A percentile compares a stretch with the other conserved stretches of the same genome.
Conservation (phyloP, 1,140 invertebrate species). For the Lanistes nyassanus region DNA sequence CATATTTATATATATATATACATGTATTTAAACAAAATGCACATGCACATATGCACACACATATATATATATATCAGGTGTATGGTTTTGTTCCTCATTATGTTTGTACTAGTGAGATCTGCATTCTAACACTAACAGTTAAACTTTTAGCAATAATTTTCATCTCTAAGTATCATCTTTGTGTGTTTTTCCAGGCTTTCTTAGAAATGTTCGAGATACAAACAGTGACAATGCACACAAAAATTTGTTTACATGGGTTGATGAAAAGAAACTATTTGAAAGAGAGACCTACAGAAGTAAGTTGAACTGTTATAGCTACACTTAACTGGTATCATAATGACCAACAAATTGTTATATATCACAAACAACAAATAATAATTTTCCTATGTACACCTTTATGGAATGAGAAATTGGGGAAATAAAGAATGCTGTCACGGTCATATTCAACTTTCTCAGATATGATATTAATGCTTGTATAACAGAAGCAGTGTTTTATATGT, state of each 20-base stretch:
- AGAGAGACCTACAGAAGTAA: conserved; percentile 62
- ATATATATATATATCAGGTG: not conserved
- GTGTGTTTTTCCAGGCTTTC: conserved; percentile 56
- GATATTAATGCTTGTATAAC: too few relatives aligned
- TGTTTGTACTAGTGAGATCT: not conserved
- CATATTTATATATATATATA: not conserved
- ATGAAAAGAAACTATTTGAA: conserved; percentile 62
- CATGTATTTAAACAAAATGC: not conserved
- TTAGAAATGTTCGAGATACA: conserved; percentile 42
- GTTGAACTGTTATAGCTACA: conserved; percentile 14
- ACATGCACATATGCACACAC: not conserved
- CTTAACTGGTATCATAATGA: too few relatives aligned
- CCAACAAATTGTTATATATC: too few relatives aligned
- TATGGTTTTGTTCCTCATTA: not conserved
- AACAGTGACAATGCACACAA: conserved; percentile 46
- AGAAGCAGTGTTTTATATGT: too few relatives aligned
- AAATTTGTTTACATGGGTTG: conserved; percentile 56
- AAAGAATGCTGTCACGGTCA: too few relatives aligned
- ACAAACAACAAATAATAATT: too few relatives aligned
- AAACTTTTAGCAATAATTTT: not conserved
- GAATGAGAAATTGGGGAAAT: too few relatives aligned
- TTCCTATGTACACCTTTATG: too few relatives aligned
- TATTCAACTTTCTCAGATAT: too few relatives aligned
- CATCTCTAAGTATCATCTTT: not conserved
- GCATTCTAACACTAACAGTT: not conserved